Conservation (phyloP, 2,888 invertebrate genomes). For the Caenorhabditis angaria region DNA sequence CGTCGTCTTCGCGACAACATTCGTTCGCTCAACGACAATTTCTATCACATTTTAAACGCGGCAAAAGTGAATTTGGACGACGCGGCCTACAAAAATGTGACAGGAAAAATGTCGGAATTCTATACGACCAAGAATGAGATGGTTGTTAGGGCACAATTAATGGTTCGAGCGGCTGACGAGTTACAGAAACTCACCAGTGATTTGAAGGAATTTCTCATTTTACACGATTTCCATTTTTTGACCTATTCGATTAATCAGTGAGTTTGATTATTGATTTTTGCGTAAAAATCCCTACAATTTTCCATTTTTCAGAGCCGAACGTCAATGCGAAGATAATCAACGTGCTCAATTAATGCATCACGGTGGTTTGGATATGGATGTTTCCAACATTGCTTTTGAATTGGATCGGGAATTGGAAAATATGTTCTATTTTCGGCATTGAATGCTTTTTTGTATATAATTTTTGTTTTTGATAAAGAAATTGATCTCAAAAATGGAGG, state of each 20-base stretch:
- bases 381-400: conserved; percentile 55
- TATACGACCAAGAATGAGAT: conserved; percentile 60
- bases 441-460: not conserved
- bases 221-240: conserved; percentile 97
- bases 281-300: too few relatives aligned
- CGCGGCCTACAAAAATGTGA: conserved; percentile 50
- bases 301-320: conserved; percentile 54
- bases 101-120: conserved; percentile 63
- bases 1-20: conserved; percentile 94
- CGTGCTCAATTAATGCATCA: conserved; percentile 41
- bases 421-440: conserved; percentile 44
- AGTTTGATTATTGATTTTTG: too few relatives aligned
- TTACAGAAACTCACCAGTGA: conserved; percentile 95
- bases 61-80: conserved; percentile 66
- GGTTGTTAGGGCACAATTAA: conserved; percentile 63
- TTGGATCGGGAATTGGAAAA: conserved; percentile 55
- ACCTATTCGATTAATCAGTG: conserved; percentile 84
- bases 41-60: conserved; percentile 80
- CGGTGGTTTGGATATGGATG: conserved; percentile 46
- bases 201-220: conserved; percentile 94
- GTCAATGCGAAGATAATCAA: conserved; percentile 48
- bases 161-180: conserved; percentile 91
- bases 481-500: not conserved
- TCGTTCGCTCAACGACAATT: conserved; percentile 95
- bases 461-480: not conserved